Evolutionary conservation across 2,888 invertebrate genomes (phyloP).

Genomic region (Ellobium chinense): DNA sequence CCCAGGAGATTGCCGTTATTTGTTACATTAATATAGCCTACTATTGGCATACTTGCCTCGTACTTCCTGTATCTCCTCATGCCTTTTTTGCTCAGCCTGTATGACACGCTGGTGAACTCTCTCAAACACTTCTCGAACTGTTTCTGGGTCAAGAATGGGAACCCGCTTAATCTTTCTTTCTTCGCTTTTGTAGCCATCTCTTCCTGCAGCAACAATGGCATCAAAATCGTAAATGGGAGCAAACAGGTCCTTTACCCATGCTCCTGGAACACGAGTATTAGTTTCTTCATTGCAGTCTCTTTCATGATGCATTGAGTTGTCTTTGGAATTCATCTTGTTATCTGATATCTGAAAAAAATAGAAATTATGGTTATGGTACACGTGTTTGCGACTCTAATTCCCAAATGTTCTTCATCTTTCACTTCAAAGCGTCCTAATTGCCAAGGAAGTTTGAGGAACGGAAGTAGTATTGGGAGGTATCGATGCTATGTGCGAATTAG

Average conservation of each 20-base stretch:
- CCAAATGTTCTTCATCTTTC: too few relatives aligned
- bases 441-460: slow-evolving; percentile 14
- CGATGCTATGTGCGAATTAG: too few relatives aligned
- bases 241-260: slow-evolving; percentile 75
- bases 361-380: too few relatives aligned
- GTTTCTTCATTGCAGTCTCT: not conserved
- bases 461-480: too few relatives aligned
- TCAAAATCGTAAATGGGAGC: slow-evolving; percentile 66
- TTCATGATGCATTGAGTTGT: too few relatives aligned
- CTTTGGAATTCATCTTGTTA: not conserved
- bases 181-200: slow-evolving; percentile 48
- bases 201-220: slow-evolving; percentile 59
- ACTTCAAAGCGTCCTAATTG: not conserved
- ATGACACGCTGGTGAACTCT: slow-evolving; percentile 69
- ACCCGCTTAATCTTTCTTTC: slow-evolving; percentile 54
- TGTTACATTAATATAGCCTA: too few relatives aligned
- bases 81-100: slow-evolving; percentile 65
- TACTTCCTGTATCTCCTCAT: slow-evolving; percentile 32
- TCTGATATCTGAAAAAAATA: too few relatives aligned
- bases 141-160: slow-evolving; percentile 58
- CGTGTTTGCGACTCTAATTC: too few relatives aligned
- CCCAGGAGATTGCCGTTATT: too few relatives aligned
- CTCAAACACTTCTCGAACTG: slow-evolving; percentile 68
- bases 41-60: slow-evolving; percentile 17
- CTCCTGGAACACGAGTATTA: slow-evolving; percentile 46